Base-by-base conservation (phyloP, 2,113 vertebrate genomes). In the Syngnathus floridae region DNA sequence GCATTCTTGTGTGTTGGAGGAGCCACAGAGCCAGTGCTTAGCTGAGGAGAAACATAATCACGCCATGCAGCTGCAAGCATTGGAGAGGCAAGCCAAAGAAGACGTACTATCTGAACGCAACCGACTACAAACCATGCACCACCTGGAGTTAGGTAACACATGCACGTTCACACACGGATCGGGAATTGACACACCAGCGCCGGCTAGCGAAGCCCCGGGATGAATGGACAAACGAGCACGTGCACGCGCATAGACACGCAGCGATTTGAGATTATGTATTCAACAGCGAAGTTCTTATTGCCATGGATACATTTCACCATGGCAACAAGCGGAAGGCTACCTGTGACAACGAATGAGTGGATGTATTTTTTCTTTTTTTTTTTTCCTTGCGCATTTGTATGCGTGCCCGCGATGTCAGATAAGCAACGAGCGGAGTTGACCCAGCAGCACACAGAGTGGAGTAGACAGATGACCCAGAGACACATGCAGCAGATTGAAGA, bases 401-500 rank as follows among this genome's bases (percentile, higher is more conserved):
- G 26, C 64, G 49, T 56, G 65, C 71, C 36, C 41, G 68, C 83
- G 67, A 54, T 69, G 68, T 72, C 88, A 98, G 95, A 95, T 70
- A 92, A 94, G 78, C 90, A 95, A 69, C 88, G 88, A 41, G 87
- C 91, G 66, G 94, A 98, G 85, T 79, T 96, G 72, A 91, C 87
- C 0, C 93, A 95, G 80, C 93, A 96, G 71, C 92, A 90, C 66
- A 90, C 87, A 0, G 87, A 86, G 37, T 95, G 93, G 88, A 89
- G 81, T 1, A 76, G 87, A 68, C 91, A 92, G 84, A 85, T 91
- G 77, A 91, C 91, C 72, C 91, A 92, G 86, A 88, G 90, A 75
- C 93, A 95, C 72, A 93, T 91, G 91, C 92, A 95, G 85, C 92
- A 95, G 83, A 84, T 93, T 56, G 93, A 93, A 57, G 90, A 89